These are phyloP conservation scores for Napeogenes sylphis DNA, from an alignment of 2,888 invertebrate species.

Conservation along the genomic window DNA sequence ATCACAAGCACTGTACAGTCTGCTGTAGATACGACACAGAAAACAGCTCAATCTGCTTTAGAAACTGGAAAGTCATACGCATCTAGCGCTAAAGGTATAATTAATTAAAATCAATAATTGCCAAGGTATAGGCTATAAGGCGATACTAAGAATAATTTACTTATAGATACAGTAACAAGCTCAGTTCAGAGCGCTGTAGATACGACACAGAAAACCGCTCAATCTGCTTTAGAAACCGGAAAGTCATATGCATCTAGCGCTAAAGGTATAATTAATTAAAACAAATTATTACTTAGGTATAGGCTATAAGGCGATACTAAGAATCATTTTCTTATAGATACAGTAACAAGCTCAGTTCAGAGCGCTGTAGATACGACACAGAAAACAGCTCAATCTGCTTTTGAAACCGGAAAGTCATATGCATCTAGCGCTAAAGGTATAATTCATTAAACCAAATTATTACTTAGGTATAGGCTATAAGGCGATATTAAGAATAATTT, in stretches of 20 bases:
- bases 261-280: conserved; percentile 19
- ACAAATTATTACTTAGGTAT: not conserved
- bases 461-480: not conserved
- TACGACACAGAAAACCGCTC: conserved; percentile 44
- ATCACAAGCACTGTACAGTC: conserved; percentile 49
- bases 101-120: not conserved
- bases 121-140: not conserved
- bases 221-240: conserved; percentile 41
- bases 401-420: conserved; percentile 35
- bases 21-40: conserved; percentile 46
- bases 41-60: conserved; percentile 44
- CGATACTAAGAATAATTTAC: conserved; percentile 23
- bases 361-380: conserved; percentile 40
- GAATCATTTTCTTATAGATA: conserved; percentile 35
- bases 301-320: not conserved
- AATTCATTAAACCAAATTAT: not conserved
- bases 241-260: conserved; percentile 31
- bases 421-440: conserved; percentile 30
- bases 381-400: conserved; percentile 46
- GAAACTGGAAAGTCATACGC: conserved; percentile 28
- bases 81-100: conserved; percentile 47
- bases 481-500: conserved; percentile 3
- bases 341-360: conserved; percentile 32
- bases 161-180: conserved; percentile 40
- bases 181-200: conserved; percentile 34